Percentiles rank a stretch among this genome's conserved stretches.
phyloP scores from a whole-genome alignment of 2,797 vertebrate genomes.

The Tokudaia muenninki region DNA sequence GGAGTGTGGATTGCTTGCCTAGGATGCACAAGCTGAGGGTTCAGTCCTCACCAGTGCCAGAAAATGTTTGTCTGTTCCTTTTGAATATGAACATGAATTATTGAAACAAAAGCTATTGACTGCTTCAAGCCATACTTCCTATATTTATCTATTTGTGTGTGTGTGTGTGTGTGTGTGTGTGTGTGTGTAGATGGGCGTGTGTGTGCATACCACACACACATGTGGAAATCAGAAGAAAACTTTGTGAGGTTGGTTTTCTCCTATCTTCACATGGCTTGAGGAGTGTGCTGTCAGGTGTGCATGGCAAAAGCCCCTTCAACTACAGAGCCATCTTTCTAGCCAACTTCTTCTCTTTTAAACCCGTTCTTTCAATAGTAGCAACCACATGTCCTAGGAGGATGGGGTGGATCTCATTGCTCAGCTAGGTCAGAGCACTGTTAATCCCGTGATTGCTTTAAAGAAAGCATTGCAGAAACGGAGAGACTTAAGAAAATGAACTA shows the following conservation, averaged over 20 bases:
- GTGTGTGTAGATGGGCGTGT: too few species aligned
- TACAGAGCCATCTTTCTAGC: neutral
- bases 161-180: too few species aligned
- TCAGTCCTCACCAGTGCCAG: neutral
- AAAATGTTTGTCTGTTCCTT: neutral
- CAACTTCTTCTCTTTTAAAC: neutral
- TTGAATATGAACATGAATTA: neutral
- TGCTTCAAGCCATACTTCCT: neutral
- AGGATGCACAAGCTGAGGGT: neutral
- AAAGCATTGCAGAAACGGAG: constrained; percentile 31
- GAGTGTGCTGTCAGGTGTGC: too few species aligned
- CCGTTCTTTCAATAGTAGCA: neutral
- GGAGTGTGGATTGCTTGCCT: neutral
- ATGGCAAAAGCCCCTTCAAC: neutral
- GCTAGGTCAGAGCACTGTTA: neutral
- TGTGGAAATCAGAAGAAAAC: too few species aligned
- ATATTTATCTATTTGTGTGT: neutral
- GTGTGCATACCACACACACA: too few species aligned
- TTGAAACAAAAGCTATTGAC: neutral
- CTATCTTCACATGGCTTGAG: neutral
- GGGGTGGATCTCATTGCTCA: neutral
- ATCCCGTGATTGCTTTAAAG: constrained; percentile 19
- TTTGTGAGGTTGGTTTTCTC: neutral
- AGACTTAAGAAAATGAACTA: constrained; percentile 64
- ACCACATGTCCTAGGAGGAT: neutral